Evolutionary conservation across 1,140 invertebrate species (phyloP).

Genomic region (Tetramorium alpestre): DNA sequence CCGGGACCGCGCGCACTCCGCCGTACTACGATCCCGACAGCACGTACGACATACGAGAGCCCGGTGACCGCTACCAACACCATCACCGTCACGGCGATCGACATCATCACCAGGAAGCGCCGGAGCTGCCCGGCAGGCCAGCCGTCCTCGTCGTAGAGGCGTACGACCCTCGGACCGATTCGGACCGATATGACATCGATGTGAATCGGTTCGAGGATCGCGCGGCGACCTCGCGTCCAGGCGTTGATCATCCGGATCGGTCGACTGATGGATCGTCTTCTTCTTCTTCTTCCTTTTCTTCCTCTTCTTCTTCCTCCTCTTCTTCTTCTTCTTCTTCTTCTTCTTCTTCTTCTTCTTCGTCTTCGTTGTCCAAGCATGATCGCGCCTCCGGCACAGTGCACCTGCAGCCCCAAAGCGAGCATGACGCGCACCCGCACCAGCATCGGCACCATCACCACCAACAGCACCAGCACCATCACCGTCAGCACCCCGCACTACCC

Average conservation of each 20-base stretch:
- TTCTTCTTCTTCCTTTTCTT: constrained; percentile 70
- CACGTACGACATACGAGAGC: constrained; percentile 72
- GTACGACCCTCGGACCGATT: constrained; percentile 76
- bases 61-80: constrained; percentile 61
- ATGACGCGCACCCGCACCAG: constrained; percentile 80
- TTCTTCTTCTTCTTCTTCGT: constrained; percentile 75
- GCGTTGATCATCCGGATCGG: constrained; percentile 55
- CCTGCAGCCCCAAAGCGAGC: constrained; percentile 79
- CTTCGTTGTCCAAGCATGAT: constrained; percentile 82
- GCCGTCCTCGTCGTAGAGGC: constrained; percentile 72
- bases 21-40: constrained; percentile 82
- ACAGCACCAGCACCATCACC: constrained; percentile 79
- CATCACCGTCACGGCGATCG: constrained; percentile 65
- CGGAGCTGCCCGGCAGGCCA: constrained; percentile 77
- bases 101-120: constrained; percentile 77
- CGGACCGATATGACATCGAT: constrained; percentile 63
- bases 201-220: constrained; percentile 65
- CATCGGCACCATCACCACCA: constrained; percentile 79
- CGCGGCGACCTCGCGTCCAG: constrained; percentile 55
- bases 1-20: constrained; percentile 83
- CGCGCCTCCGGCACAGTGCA: constrained; percentile 80
- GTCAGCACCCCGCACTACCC: constrained; percentile 75
- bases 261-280: constrained; percentile 74
- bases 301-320: constrained; percentile 70
- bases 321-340: constrained; percentile 75